A percentile compares a stretch with the other conserved stretches of the same genome.
Evolutionary conservation across 2,797 vertebrate genomes (phyloP).

Genomic region (Varecia variegata): DNA sequence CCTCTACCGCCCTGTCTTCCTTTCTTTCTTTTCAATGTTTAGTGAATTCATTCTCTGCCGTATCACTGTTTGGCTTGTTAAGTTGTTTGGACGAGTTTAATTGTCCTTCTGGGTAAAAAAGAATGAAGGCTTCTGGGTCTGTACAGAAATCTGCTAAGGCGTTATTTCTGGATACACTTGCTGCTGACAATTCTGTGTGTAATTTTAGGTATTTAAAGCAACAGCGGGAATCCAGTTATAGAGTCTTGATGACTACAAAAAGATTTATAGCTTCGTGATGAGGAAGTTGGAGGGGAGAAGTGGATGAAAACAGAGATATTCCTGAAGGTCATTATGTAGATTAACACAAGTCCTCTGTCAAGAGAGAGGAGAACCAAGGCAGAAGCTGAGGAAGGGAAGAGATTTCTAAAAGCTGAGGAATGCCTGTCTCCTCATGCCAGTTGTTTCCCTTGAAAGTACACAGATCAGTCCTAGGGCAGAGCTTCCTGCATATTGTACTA

Average conservation of each 20-base stretch:
- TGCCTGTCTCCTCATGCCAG: neutral
- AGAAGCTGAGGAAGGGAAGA: neutral
- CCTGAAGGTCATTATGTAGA: neutral
- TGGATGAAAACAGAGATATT: neutral
- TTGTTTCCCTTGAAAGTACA: neutral
- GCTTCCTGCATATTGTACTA: neutral
- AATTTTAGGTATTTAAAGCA: neutral
- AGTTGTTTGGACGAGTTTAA: neutral
- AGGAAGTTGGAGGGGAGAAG: neutral
- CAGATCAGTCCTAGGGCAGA: neutral
- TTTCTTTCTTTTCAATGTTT: neutral
- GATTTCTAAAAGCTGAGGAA: neutral
- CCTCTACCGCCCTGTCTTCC: neutral
- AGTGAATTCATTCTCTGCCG: neutral
- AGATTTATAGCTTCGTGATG: neutral
- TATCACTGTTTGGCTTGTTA: neutral
- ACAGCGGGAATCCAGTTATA: neutral
- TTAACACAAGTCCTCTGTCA: neutral
- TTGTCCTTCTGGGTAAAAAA: neutral
- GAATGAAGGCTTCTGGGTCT: neutral
- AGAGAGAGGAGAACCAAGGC: neutral
- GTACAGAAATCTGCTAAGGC: neutral
- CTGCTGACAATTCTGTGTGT: neutral
- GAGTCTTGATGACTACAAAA: neutral
- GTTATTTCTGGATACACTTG: neutral